Conservation (phyloP, 2,113 vertebrate genomes). For the Rhagologus leucostigma region DNA sequence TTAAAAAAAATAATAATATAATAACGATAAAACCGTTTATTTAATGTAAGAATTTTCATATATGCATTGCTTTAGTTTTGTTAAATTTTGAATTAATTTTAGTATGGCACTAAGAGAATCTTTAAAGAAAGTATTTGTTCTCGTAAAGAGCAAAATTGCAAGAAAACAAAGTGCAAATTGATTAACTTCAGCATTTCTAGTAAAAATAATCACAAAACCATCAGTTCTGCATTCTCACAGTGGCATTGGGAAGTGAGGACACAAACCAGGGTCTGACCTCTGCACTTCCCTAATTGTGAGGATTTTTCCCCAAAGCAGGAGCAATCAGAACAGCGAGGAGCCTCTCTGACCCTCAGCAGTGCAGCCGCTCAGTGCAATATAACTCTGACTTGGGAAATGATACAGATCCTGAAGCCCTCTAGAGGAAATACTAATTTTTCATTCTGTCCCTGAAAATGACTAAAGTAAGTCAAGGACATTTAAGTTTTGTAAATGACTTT, state of each 20-base stretch:
- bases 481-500: background rate
- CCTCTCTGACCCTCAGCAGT: background rate
- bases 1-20: background rate
- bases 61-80: background rate
- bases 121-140: background rate
- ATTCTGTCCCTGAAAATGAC: background rate
- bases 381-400: background rate
- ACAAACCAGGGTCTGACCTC: background rate
- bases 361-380: background rate
- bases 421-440: slow-evolving; percentile 43
- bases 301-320: background rate
- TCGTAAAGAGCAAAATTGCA: background rate
- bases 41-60: background rate
- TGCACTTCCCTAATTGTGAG: background rate
- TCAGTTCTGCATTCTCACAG: background rate
- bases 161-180: background rate
- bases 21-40: background rate
- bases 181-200: background rate
- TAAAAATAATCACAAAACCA: background rate
- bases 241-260: background rate
- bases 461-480: slow-evolving; percentile 21
- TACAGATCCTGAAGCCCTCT: slow-evolving; percentile 40
- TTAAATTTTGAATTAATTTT: background rate
- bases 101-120: background rate
- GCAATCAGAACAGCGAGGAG: background rate